phyloP scores from a whole-genome alignment of 2,113 vertebrate species.

The Oncorhynchus masou region DNA sequence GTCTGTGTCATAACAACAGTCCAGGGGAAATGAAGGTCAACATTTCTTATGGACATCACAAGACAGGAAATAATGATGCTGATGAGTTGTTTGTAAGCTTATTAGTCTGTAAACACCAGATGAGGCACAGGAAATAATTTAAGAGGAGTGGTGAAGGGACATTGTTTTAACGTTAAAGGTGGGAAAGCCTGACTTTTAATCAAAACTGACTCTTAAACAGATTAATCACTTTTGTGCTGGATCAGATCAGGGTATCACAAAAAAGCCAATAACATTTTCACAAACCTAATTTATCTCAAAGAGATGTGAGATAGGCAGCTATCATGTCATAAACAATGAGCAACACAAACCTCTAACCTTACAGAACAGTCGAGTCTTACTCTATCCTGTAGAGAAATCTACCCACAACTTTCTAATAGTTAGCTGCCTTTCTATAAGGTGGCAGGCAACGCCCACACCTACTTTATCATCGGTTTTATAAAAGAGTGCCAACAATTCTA shows the following conservation, averaged over 20 bases:
- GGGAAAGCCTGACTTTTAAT: neutral
- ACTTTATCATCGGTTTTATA: neutral
- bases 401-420: too few species aligned
- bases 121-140: neutral
- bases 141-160: neutral
- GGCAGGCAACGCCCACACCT: neutral
- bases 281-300: too few species aligned
- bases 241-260: too few species aligned
- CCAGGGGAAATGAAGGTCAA: neutral
- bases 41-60: neutral
- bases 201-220: neutral
- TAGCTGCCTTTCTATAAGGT: too few species aligned
- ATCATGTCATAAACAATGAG: neutral
- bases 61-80: conserved; percentile 6
- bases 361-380: too few species aligned
- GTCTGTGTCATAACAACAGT: neutral
- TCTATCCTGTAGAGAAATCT: too few species aligned
- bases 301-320: too few species aligned
- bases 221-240: neutral
- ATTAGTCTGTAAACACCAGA: neutral
- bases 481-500: too few species aligned
- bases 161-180: neutral
- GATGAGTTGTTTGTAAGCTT: neutral
- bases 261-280: too few species aligned
- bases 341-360: neutral